Evolutionary conservation across 2,888 invertebrate species (phyloP).

Genomic region (Drosophila multiciliata): DNA sequence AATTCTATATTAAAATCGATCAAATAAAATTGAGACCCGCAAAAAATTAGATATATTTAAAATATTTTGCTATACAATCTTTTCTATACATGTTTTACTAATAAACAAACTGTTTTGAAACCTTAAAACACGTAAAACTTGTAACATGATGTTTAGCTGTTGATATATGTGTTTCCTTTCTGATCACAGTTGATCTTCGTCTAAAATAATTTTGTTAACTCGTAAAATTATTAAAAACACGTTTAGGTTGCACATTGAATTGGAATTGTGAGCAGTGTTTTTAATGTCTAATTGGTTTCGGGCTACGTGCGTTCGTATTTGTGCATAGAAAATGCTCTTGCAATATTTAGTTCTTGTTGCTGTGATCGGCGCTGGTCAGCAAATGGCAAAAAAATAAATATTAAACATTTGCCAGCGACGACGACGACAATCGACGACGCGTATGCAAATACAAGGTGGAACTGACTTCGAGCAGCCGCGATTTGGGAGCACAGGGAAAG

Average conservation of each 20-base stretch:
- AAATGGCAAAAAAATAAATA: slow-evolving; percentile 81
- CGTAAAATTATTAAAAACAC: slow-evolving; percentile 21
- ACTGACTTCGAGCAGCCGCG: slow-evolving; percentile 18
- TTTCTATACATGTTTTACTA: neutral
- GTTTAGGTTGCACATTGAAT: slow-evolving; percentile 41
- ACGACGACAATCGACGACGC: slow-evolving; percentile 19
- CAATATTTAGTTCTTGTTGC: slow-evolving; percentile 61
- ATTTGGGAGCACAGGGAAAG: slow-evolving; percentile 34
- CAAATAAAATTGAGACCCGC: neutral
- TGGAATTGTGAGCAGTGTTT: slow-evolving; percentile 41
- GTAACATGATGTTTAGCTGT: neutral
- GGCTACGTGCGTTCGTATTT: slow-evolving; percentile 31
- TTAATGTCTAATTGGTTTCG: slow-evolving; percentile 35
- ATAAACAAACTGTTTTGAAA: neutral
- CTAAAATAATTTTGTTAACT: neutral
- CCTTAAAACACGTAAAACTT: too few species aligned
- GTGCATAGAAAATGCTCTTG: slow-evolving; percentile 28
- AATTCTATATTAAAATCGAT: neutral
- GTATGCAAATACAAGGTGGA: slow-evolving; percentile 54
- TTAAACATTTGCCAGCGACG: slow-evolving; percentile 62
- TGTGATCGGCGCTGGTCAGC: slow-evolving; percentile 80
- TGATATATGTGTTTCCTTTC: neutral
- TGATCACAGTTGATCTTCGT: slow-evolving; percentile 2
- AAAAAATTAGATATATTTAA: neutral
- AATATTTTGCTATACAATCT: neutral